A percentile compares a stretch with the other conserved stretches of the same genome.
Conservation (phyloP, 1,140 invertebrate species). For the Ostrea edulis region DNA sequence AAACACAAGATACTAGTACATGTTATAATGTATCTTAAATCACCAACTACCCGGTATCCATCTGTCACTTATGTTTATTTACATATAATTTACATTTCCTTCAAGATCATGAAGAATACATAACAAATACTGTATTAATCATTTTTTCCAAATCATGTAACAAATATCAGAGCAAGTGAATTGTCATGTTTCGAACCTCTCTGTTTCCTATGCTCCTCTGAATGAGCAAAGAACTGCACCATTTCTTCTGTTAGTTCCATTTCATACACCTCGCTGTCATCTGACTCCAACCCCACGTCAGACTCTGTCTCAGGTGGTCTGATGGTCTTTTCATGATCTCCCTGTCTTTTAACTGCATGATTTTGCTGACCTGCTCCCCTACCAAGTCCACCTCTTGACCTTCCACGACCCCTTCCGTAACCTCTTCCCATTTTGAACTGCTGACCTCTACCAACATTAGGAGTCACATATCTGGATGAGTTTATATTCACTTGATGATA, state of each 20-base stretch:
- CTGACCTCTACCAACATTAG: conserved; percentile 30
- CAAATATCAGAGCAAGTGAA: too few relatives aligned
- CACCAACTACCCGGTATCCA: too few relatives aligned
- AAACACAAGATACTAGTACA: neutral
- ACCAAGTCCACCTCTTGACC: conserved; percentile 10
- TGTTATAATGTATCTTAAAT: too few relatives aligned
- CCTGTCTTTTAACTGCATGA: conserved; percentile 40
- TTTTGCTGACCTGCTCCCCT: conserved; percentile 42
- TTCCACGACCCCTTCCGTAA: conserved; percentile 32
- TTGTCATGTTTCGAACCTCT: conserved; percentile 68
- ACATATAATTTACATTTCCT: too few relatives aligned
- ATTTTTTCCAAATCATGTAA: too few relatives aligned
- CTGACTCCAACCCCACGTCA: neutral
- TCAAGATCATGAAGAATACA: too few relatives aligned
- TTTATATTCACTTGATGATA: conserved; percentile 1
- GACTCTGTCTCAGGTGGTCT: conserved; percentile 38
- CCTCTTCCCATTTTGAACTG: conserved; percentile 5
- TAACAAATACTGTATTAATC: too few relatives aligned
- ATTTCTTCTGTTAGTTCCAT: conserved; percentile 85
- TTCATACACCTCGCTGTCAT: conserved; percentile 76
- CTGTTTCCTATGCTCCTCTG: conserved; percentile 82
- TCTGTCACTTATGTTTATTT: too few relatives aligned
- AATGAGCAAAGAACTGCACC: conserved; percentile 84
- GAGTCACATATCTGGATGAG: neutral
- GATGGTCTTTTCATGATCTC: conserved; percentile 13